These are phyloP conservation scores for Heliopora coerulea DNA, from an alignment of 92 coral and sea anemone genomes.

Conservation along the genomic window DNA sequence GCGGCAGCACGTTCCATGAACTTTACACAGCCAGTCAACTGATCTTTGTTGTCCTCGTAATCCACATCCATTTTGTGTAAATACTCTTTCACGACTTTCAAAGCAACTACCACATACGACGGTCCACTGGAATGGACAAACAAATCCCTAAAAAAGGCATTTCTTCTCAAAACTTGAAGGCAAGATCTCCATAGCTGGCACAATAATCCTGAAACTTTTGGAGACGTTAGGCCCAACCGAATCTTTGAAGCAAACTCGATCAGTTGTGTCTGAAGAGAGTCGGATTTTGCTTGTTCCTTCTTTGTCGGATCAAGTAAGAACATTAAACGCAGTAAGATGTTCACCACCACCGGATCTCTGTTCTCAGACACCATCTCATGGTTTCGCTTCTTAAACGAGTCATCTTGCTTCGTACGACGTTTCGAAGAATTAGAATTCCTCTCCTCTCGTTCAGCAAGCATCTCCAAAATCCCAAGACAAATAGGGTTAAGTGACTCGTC, in stretches of 20 bases:
- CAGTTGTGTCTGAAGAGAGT: neutral
- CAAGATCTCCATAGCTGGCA: conserved; percentile 82
- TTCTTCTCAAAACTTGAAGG: conserved; percentile 68
- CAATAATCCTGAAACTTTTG: conserved; percentile 16
- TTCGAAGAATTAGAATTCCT: neutral
- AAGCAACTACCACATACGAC: conserved; percentile 7
- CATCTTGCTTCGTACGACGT: neutral
- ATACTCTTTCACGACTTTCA: conserved; percentile 32
- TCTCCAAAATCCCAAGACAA: conserved; percentile 18
- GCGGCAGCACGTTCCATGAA: conserved; percentile 30
- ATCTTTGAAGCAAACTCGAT: conserved; percentile 29
- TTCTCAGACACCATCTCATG: neutral
- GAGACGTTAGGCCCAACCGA: neutral
- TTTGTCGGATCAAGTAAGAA: conserved; percentile 16
- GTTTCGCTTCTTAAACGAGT: neutral
- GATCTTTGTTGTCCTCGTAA: neutral
- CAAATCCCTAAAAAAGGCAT: conserved; percentile 65
- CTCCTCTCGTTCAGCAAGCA: neutral
- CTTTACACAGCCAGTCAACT: conserved; percentile 3
- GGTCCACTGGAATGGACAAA: conserved; percentile 63
- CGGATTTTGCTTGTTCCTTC: neutral
- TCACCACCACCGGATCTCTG: neutral
- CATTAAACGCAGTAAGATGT: conserved; percentile 21
- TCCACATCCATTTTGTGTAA: neutral
- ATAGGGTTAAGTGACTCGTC: neutral